Base-by-base conservation (phyloP, 2,888 invertebrate species). In the Megalurothrips usitatus region DNA sequence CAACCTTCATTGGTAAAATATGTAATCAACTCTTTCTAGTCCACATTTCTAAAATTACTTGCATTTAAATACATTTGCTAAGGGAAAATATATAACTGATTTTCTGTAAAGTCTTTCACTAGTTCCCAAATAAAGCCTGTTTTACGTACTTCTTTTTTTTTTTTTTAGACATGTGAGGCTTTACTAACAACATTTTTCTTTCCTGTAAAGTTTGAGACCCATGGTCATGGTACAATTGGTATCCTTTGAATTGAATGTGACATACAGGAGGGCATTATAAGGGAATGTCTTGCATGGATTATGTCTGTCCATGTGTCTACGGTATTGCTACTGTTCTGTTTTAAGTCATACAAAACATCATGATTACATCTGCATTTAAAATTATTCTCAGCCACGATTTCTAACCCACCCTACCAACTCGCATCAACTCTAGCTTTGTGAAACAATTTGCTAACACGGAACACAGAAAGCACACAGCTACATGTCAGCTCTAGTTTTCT, bases 401-500 rank as follows among this genome's bases (percentile, higher is more conserved):
- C 68, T 68, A 68, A 11, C 23, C 26, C 68, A 75, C 10, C 68
- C 68, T 75, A 75, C 68, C 26, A 19, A 10, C 68, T 26, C 68
- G 26, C 26, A 26, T 26, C 68, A 75, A 75, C 26, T 58, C 58
- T 58, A 58, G 17, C 58, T 58, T n/a, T 58, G 58, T 58, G 17
- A n/a, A 58, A 43, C 34, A 43, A 58, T 19, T 26, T 3, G 68
- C 68, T 75, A 75, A 75, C 68, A 75, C 12, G 26, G 23, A 75
- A 75, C 68, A 75, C 68, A 75, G 68, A 75, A 75, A 75, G 68
- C 68, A 75, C 26, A 26, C 68, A 26, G 68, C 68, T 75, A 75
- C 26, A 75, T 26, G 26, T 26, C 26, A 23, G 12, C 68, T 75
- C 68, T 75, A 75, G 68, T 75, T 75, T 26, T 26, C 58, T 58